These are phyloP conservation scores for Ochlodes sylvanus DNA, from an alignment of 2,888 invertebrate genomes.

Conservation along the genomic window DNA sequence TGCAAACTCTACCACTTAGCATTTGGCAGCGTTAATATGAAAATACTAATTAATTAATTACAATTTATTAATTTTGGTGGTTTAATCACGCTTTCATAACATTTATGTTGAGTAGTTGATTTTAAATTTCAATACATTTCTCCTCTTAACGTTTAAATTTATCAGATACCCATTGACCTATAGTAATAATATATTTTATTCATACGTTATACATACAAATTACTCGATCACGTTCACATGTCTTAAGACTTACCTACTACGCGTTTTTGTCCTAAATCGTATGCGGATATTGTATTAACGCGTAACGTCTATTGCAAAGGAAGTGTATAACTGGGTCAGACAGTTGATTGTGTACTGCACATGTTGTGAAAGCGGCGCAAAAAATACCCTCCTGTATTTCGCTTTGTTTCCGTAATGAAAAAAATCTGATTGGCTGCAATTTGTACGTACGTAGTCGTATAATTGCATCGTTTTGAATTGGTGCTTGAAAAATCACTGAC, in stretches of 20 bases:
- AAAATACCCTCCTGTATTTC: constrained; percentile 75
- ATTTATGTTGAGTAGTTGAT: too few relatives aligned
- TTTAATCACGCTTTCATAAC: too few relatives aligned
- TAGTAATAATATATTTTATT: too few relatives aligned
- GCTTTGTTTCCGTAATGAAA: constrained; percentile 74
- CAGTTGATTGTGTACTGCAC: constrained; percentile 77
- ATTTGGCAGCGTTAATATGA: too few relatives aligned
- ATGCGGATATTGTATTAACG: constrained; percentile 78
- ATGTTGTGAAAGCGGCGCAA: constrained; percentile 82
- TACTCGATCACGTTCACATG: too few relatives aligned
- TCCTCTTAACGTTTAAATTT: background rate
- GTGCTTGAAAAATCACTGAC: constrained; percentile 40
- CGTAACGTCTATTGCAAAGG: constrained; percentile 71
- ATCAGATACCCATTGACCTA: background rate
- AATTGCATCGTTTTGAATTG: constrained; percentile 55
- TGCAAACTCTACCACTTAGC: too few relatives aligned
- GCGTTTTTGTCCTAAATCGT: constrained; percentile 11
- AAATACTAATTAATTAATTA: too few relatives aligned
- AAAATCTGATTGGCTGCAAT: constrained; percentile 81
- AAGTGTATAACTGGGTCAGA: constrained; percentile 83
- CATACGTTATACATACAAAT: too few relatives aligned
- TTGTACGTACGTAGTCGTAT: constrained; percentile 71
- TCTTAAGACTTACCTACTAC: constrained; percentile 7
- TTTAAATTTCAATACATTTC: too few relatives aligned
- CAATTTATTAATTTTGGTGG: too few relatives aligned